A percentile compares a stretch with the other conserved stretches of the same genome.
phyloP scores from a whole-genome alignment of 1,140 invertebrate species.

The Lasioglossum albipes region DNA sequence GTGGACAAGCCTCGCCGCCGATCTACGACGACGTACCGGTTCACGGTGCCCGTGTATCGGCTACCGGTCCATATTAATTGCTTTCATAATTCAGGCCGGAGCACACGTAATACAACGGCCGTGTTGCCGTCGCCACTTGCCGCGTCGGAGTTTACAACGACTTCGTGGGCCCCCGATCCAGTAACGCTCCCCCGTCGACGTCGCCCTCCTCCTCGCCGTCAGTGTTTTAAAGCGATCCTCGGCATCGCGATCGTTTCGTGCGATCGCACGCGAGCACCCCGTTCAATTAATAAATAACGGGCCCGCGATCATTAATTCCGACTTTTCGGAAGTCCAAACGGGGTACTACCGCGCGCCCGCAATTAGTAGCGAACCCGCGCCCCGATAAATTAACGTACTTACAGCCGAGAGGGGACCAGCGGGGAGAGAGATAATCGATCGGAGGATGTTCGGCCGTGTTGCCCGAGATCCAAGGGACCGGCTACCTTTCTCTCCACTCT shows the following conservation, averaged over 20 bases:
- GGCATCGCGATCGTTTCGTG: background rate
- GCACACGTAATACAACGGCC: slow-evolving; percentile 21
- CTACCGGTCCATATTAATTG: slow-evolving; percentile 59
- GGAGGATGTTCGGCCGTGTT: too few relatives aligned
- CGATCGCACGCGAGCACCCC: slow-evolving; percentile 30
- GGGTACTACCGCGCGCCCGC: background rate
- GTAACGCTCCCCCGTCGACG: too few relatives aligned
- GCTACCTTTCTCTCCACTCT: too few relatives aligned
- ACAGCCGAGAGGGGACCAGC: background rate
- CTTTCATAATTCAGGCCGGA: slow-evolving; percentile 57
- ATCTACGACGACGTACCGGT: slow-evolving; percentile 33
- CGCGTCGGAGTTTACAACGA: slow-evolving; percentile 14
- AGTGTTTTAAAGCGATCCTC: too few relatives aligned
- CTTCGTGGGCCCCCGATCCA: background rate
- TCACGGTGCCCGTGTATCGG: slow-evolving; percentile 23
- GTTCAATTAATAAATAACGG: slow-evolving; percentile 45
- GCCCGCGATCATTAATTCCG: slow-evolving; percentile 6
- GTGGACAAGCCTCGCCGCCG: slow-evolving; percentile 20
- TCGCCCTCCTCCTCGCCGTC: too few relatives aligned
- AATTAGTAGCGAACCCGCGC: background rate
- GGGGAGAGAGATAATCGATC: too few relatives aligned
- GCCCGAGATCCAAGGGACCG: background rate
- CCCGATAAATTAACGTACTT: slow-evolving; percentile 12
- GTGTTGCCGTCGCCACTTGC: slow-evolving; percentile 21
- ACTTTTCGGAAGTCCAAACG: slow-evolving; percentile 26